Percentiles rank a stretch among this genome's conserved stretches.
Evolutionary conservation across 1,140 invertebrate species (phyloP).

Genomic region (Oreohelix idahoensis): DNA sequence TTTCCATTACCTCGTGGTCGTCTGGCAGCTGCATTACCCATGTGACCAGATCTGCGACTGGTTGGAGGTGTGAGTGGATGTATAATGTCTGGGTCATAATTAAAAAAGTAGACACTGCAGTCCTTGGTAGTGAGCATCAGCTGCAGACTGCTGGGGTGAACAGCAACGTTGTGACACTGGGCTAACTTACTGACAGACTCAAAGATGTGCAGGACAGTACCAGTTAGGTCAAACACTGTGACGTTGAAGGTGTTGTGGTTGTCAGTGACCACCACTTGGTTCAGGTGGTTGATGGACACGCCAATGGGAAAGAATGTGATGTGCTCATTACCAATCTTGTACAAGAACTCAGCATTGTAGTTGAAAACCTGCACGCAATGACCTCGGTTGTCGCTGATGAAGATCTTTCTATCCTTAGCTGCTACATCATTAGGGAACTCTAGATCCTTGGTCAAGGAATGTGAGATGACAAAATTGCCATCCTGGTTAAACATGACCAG

Average conservation of each 20-base stretch:
- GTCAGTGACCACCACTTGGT: slow-evolving; percentile 98
- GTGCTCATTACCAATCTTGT: slow-evolving; percentile 98
- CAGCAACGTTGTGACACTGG: slow-evolving; percentile 98
- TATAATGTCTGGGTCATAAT: slow-evolving; percentile 77
- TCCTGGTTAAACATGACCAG: slow-evolving; percentile 99
- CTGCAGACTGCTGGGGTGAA: slow-evolving; percentile 96
- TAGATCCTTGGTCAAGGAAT: slow-evolving; percentile 97
- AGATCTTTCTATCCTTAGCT: slow-evolving; percentile 97
- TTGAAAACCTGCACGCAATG: slow-evolving; percentile 99
- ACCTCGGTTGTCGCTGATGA: slow-evolving; percentile 99
- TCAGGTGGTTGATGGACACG: slow-evolving; percentile 95
- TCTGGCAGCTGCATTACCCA: neutral
- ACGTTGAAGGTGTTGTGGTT: slow-evolving; percentile 99
- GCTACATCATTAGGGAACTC: slow-evolving; percentile 99
- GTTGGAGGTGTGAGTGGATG: slow-evolving; percentile 35
- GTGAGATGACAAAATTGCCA: slow-evolving; percentile 96
- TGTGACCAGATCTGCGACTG: neutral
- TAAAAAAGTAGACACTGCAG: slow-evolving; percentile 97
- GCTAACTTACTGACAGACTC: slow-evolving; percentile 99
- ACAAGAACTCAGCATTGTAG: slow-evolving; percentile 95
- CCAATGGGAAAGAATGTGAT: slow-evolving; percentile 99
- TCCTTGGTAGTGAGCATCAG: slow-evolving; percentile 99
- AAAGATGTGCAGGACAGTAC: slow-evolving; percentile 93
- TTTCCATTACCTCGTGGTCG: neutral
- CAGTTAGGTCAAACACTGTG: slow-evolving; percentile 89